Percentiles rank a stretch among this genome's conserved stretches.
These are phyloP conservation scores for Palythoa grandis DNA, from an alignment of 92 coral and sea anemone genomes.

Conservation along the genomic window DNA sequence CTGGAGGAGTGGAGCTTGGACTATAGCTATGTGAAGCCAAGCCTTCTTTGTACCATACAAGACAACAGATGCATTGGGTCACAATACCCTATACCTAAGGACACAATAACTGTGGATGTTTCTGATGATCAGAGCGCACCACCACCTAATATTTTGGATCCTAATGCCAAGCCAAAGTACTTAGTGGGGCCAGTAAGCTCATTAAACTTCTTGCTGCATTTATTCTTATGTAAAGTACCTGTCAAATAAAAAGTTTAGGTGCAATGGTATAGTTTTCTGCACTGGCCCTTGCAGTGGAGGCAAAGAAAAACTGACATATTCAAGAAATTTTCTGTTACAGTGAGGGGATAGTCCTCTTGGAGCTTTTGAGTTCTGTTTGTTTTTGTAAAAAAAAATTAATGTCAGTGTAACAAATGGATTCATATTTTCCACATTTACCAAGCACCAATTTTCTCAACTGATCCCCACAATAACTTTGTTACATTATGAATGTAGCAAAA, in stretches of 20 bases:
- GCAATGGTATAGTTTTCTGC: too few species aligned
- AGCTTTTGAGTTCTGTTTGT: too few species aligned
- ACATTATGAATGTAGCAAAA: too few species aligned
- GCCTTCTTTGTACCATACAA: slow-evolving; percentile 88
- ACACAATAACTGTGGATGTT: slow-evolving; percentile 80
- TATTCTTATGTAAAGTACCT: background rate
- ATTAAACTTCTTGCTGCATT: background rate
- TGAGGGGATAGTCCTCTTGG: too few species aligned
- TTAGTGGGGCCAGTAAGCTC: slow-evolving; percentile 78
- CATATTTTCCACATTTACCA: too few species aligned
- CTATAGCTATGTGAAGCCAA: slow-evolving; percentile 91
- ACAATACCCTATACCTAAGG: slow-evolving; percentile 85
- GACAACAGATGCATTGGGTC: slow-evolving; percentile 82
- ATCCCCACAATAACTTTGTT: too few species aligned
- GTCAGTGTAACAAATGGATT: too few species aligned
- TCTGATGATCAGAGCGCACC: slow-evolving; percentile 60
- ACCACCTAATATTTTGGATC: slow-evolving; percentile 92
- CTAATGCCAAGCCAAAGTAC: slow-evolving; percentile 74
- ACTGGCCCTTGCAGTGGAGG: too few species aligned
- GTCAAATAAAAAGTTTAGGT: background rate
- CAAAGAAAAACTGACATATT: too few species aligned
- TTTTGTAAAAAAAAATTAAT: too few species aligned
- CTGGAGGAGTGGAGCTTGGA: slow-evolving; percentile 86
- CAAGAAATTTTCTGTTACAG: too few species aligned
- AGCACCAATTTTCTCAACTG: too few species aligned